phyloP scores from a whole-genome alignment of 2,797 vertebrate genomes.

The Eulemur mongoz region DNA sequence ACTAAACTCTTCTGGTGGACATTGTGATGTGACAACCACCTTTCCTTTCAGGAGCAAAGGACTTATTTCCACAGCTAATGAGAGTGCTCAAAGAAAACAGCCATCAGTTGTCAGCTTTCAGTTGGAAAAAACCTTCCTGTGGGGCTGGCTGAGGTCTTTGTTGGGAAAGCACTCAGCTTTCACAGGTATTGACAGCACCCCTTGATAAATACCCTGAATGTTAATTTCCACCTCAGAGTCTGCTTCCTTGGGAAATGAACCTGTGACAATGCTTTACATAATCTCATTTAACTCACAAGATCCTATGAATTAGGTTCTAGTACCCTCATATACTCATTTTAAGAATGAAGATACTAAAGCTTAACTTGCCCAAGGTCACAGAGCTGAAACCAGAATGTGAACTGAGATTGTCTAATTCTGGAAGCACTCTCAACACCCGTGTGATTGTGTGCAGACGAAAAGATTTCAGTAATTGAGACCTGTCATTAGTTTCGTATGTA shows the following conservation, averaged over 20 bases:
- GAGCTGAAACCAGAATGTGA: constrained; percentile 24
- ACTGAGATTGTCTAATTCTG: not conserved
- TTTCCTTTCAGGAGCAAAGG: not conserved
- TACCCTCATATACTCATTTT: not conserved
- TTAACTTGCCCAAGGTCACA: constrained; percentile 29
- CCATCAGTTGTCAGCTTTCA: not conserved
- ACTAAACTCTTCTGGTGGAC: not conserved
- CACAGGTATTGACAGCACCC: not conserved
- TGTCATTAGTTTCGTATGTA: not conserved
- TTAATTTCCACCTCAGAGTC: not conserved
- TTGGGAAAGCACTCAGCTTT: not conserved
- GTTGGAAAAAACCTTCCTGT: not conserved
- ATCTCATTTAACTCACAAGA: not conserved
- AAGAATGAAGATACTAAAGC: not conserved
- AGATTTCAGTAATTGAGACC: not conserved
- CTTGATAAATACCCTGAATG: not conserved
- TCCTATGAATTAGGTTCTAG: not conserved
- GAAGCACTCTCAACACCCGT: not conserved
- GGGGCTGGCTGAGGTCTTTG: not conserved
- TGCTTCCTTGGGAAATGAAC: not conserved
- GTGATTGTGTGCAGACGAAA: not conserved
- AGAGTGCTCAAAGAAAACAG: not conserved
- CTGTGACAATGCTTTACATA: not conserved
- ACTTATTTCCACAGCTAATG: constrained; percentile 1
- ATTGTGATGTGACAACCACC: not conserved